Conservation (phyloP, 1,140 invertebrate species). For the Drosophila santomea region DNA sequence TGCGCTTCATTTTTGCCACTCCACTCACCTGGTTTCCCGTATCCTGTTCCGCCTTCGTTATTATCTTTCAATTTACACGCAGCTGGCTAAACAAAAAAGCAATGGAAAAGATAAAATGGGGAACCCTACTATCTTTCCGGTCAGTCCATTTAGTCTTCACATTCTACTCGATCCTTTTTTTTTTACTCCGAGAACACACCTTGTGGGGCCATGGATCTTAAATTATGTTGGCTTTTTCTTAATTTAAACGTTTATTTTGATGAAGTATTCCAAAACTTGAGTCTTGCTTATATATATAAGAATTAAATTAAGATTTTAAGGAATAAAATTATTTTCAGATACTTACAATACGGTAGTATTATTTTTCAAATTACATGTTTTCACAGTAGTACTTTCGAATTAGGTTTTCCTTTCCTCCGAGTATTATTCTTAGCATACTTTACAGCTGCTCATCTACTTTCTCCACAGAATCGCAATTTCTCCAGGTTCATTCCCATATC, state of each 20-base stretch:
- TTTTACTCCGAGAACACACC: neutral
- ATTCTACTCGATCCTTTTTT: slow-evolving; percentile 3
- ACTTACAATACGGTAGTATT: too few species aligned
- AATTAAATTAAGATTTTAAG: too few species aligned
- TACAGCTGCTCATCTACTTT: slow-evolving; percentile 11
- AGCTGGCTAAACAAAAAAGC: slow-evolving; percentile 67
- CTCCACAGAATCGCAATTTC: neutral
- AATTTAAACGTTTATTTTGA: too few species aligned
- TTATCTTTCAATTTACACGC: slow-evolving; percentile 77
- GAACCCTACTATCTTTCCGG: slow-evolving; percentile 30
- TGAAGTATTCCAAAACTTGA: too few species aligned
- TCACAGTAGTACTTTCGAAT: too few species aligned
- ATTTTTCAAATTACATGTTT: too few species aligned
- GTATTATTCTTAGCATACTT: slow-evolving; percentile 65
- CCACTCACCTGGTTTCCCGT: slow-evolving; percentile 40
- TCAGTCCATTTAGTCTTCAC: slow-evolving; percentile 11
- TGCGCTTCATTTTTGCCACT: slow-evolving; percentile 15
- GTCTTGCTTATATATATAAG: too few species aligned
- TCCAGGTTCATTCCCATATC: neutral
- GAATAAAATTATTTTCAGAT: too few species aligned
- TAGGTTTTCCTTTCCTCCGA: neutral
- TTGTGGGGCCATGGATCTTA: too few species aligned
- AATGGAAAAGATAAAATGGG: neutral
- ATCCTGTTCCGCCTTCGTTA: slow-evolving; percentile 42
- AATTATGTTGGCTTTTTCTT: too few species aligned